These are phyloP conservation scores for Corythornis madagascariensis DNA, from an alignment of 2,113 vertebrate genomes.

Conservation along the genomic window DNA sequence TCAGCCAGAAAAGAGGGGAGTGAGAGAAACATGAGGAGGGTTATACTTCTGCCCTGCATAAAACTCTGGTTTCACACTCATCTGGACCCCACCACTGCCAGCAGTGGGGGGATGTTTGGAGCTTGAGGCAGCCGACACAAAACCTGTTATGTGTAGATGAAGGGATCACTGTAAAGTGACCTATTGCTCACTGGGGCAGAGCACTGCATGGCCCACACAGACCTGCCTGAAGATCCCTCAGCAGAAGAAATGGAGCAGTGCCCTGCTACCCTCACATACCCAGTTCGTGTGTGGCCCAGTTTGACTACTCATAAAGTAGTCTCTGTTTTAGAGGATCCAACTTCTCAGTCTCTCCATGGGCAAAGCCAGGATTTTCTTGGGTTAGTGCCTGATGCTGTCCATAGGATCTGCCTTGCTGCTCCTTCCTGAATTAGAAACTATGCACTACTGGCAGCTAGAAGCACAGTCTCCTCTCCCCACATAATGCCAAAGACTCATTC, in stretches of 20 bases:
- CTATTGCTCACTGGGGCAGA: not conserved
- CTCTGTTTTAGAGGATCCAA: conserved; percentile 68
- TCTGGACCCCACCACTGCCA: not conserved
- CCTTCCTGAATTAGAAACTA: conserved; percentile 82
- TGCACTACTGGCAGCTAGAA: conserved; percentile 76
- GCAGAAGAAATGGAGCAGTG: not conserved
- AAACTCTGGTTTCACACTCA: not conserved
- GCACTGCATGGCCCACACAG: not conserved
- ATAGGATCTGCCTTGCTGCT: conserved; percentile 75
- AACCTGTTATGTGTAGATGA: not conserved
- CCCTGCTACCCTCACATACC: conserved; percentile 7
- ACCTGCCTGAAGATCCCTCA: conserved; percentile 3
- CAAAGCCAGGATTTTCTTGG: conserved; percentile 67
- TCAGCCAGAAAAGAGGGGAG: conserved; percentile 1
- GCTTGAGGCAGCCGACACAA: not conserved
- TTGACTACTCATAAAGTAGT: conserved; percentile 67
- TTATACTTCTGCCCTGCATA: not conserved
- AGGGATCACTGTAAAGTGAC: not conserved
- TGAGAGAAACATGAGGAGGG: not conserved
- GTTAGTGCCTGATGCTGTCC: conserved; percentile 37
- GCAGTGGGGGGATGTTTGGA: not conserved
- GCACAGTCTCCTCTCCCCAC: conserved; percentile 70
- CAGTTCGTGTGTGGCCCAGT: conserved; percentile 55
- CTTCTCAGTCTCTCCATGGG: conserved; percentile 67
- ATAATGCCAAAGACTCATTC: conserved; percentile 68